Conservation (phyloP, 2,113 vertebrate genomes). For the Zapornia atra region DNA sequence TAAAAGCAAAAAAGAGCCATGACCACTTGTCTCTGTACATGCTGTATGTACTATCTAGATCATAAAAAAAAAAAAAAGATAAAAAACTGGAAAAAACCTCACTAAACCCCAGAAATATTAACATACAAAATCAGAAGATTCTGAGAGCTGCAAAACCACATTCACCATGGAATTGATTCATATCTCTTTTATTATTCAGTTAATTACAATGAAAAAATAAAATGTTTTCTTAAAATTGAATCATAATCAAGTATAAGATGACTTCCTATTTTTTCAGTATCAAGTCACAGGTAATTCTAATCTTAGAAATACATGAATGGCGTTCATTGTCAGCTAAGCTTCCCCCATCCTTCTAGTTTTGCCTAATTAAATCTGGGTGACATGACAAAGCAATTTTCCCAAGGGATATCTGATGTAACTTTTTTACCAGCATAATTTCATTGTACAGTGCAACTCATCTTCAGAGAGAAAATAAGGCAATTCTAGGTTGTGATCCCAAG, state of each 20-base stretch:
- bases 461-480: not conserved
- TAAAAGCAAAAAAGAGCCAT: not conserved
- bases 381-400: not conserved
- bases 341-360: not conserved
- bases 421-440: constrained; percentile 20
- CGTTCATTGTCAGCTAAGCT: not conserved
- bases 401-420: not conserved
- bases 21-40: not conserved
- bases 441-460: not conserved
- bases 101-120: not conserved
- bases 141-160: not conserved
- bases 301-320: not conserved
- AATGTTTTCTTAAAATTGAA: not conserved
- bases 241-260: not conserved
- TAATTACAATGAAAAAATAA: not conserved
- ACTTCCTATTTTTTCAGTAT: not conserved
- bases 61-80: not conserved
- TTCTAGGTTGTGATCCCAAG: not conserved
- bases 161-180: not conserved
- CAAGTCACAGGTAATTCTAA: not conserved
- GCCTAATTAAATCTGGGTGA: constrained; percentile 13
- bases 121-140: not conserved
- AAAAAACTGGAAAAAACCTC: not conserved
- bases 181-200: not conserved
- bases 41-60: not conserved